phyloP scores from a whole-genome alignment of 2,113 vertebrate species.

The Promerops cafer region DNA sequence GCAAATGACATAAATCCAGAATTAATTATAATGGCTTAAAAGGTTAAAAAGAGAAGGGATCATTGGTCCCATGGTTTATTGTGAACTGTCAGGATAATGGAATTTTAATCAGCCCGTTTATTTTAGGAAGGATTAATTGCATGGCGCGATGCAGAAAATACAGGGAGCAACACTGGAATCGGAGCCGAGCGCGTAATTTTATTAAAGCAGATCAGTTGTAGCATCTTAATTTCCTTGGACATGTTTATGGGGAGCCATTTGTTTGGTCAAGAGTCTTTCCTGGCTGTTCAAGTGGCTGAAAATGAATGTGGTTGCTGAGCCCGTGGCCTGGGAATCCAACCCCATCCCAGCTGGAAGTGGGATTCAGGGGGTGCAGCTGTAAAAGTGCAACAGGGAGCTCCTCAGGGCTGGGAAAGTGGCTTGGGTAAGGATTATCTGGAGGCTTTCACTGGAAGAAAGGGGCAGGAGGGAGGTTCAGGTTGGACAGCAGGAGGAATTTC shows the following conservation, averaged over 20 bases:
- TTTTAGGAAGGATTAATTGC: slow-evolving; percentile 77
- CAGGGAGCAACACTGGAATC: not conserved
- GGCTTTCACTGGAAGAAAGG: not conserved
- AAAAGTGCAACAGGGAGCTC: no score
- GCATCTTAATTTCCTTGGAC: slow-evolving; percentile 67
- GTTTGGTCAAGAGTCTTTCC: slow-evolving; percentile 45
- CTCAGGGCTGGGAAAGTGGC: not conserved
- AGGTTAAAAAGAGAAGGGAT: slow-evolving; percentile 62
- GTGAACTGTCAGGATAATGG: slow-evolving; percentile 73
- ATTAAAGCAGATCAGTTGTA: slow-evolving; percentile 62
- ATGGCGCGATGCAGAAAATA: slow-evolving; percentile 61
- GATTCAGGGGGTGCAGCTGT: accelerated
- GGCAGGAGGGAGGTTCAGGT: not conserved
- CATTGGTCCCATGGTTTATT: slow-evolving; percentile 62
- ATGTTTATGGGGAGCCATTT: slow-evolving; percentile 61
- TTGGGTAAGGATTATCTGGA: not conserved
- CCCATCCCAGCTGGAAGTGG: not conserved
- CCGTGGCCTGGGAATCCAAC: not conserved
- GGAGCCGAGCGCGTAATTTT: slow-evolving; percentile 40
- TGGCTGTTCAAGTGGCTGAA: slow-evolving; percentile 9
- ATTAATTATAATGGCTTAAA: slow-evolving; percentile 72
- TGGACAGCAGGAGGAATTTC: not conserved
- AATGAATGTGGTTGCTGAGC: not conserved
- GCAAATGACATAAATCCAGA: slow-evolving; percentile 76
- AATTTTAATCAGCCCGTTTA: slow-evolving; percentile 72